These are phyloP conservation scores for Bugula neritina DNA, from an alignment of 2,888 invertebrate species.

Conservation along the genomic window DNA sequence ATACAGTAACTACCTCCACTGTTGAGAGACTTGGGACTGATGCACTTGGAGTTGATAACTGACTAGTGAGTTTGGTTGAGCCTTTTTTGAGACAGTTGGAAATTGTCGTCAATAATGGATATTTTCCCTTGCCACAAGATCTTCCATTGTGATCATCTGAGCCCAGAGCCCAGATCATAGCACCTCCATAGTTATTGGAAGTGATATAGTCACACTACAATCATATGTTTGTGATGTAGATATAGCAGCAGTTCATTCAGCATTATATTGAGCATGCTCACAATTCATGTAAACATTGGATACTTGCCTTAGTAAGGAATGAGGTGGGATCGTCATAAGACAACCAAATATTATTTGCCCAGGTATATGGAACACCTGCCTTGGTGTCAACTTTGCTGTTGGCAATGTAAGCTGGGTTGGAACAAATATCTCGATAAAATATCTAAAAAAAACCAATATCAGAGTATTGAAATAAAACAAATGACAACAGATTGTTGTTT, in stretches of 20 bases:
- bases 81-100: not conserved
- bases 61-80: not conserved
- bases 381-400: conserved; percentile 55
- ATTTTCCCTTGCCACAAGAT: not conserved
- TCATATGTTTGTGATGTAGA: too few species aligned
- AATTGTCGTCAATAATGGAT: not conserved
- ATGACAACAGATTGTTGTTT: too few species aligned
- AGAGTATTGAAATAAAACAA: too few species aligned
- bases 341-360: conserved; percentile 29
- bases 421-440: not conserved
- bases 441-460: not conserved
- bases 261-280: too few species aligned
- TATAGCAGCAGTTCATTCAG: too few species aligned
- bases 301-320: conserved; percentile 28
- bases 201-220: conserved; percentile 77
- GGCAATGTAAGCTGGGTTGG: conserved; percentile 57
- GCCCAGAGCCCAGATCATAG: conserved; percentile 73
- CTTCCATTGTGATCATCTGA: conserved; percentile 32
- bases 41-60: not conserved
- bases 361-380: conserved; percentile 53
- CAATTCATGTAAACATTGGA: too few species aligned
- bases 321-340: conserved; percentile 30
- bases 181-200: conserved; percentile 77
- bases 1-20: not conserved
- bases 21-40: not conserved